Base-by-base conservation (phyloP, 2,888 invertebrate species). In the Sesamia inferens region DNA sequence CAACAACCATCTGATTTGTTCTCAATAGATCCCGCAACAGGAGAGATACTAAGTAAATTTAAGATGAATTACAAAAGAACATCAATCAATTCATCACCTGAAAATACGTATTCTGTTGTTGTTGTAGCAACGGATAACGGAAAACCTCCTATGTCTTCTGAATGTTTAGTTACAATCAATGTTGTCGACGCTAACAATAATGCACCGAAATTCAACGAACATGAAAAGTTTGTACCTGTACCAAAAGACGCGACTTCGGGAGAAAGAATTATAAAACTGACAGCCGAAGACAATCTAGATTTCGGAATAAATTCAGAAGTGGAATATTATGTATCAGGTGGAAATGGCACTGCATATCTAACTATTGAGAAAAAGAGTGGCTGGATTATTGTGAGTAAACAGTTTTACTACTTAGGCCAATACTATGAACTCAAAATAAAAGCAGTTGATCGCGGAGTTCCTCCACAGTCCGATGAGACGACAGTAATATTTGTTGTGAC, bases 71-170 rank as follows among this genome's bases (percentile, higher is more conserved):
- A 99, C 91, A 98, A 98, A 90, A 97, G 98, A 92, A 98, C 98
- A 0, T 98, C 98, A 84, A 94, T 98, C 59, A 98, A 98, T 85
- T 97, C 97, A 1, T 99, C 99, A 0, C 99, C 99, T 0, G 99
- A 99, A 93, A 99, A 99, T 90, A 97, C 98, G 86, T 99, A 99
- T 90, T 97, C 98, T 0, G 94, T 99, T n/a, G 97, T 98, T 5
- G 97, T 99, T n/a, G 94, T 99, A 2, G 99, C 99, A 0, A 98
- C 98, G 0, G 99, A 99, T 93, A 98, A 99, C 89, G 99, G 99
- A 0, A 99, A 99, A 91, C 99, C 99, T 0, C 99, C 99, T 0
- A 97, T 99, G 97, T 98, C 98, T 51, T 98, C 99, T 0, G 98
- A 98, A 93, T 98, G 98, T 85, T 95, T 98, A 51, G 98, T 99